Evolutionary conservation across 2,797 vertebrate genomes (phyloP).

Genomic region (Sebastolobus alascanus): DNA sequence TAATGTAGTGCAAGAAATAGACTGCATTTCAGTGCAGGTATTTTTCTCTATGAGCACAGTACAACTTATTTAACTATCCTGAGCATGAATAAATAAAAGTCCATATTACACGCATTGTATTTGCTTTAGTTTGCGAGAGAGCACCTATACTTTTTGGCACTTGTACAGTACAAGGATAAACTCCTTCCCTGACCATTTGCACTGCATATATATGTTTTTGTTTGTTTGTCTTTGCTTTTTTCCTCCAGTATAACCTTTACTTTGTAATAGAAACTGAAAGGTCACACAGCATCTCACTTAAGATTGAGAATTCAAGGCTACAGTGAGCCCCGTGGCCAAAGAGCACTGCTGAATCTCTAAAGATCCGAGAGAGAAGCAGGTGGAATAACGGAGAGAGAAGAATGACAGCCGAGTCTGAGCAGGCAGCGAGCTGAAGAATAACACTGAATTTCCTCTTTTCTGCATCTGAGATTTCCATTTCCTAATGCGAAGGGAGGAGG

Average conservation of each 20-base stretch:
- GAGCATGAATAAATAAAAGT: constrained; percentile 14
- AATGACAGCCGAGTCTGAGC: constrained; percentile 23
- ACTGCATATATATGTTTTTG: constrained; percentile 15
- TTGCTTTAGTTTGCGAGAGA: constrained; percentile 15
- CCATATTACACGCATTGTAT: not conserved
- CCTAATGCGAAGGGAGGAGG: constrained; percentile 75
- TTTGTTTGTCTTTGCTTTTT: constrained; percentile 35
- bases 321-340: constrained; percentile 47
- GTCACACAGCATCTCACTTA: constrained; percentile 69
- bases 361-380: constrained; percentile 54
- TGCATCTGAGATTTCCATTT: constrained; percentile 77
- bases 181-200: constrained; percentile 5
- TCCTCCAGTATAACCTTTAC: constrained; percentile 65
- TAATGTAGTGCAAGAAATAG: not conserved
- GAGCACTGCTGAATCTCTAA: constrained; percentile 38
- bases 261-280: constrained; percentile 74
- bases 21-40: not conserved
- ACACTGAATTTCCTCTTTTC: constrained; percentile 62
- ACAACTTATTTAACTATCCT: not conserved
- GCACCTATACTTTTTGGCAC: not conserved
- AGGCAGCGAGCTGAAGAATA: constrained; percentile 54
- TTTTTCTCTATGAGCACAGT: not conserved
- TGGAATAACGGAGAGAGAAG: constrained; percentile 38
- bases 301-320: constrained; percentile 63
- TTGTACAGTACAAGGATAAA: constrained; percentile 8